Base-by-base conservation (phyloP, 2,888 invertebrate genomes). In the Bedellia somnulentella region DNA sequence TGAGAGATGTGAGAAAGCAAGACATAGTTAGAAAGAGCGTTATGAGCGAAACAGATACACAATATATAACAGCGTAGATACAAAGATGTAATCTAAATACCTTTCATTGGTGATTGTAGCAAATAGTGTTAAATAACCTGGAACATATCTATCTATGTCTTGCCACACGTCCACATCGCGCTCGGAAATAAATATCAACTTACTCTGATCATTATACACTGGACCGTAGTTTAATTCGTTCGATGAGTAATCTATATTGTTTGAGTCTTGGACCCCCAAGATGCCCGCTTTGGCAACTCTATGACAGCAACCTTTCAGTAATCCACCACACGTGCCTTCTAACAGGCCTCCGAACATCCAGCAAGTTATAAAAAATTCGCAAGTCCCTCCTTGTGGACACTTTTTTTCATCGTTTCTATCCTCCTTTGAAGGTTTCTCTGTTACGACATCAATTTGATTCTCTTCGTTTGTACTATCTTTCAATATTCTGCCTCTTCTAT, bases 351-450 rank as follows among this genome's bases (percentile, higher is more conserved):
- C 89, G 36, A 87, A 82, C 81, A 93, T 84, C 93, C 93, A 93
- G 73, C 93, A 93, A 66, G 87, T 84, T 52, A 93, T 80, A 79
- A 93, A 92, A 78, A 93, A 92, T 66, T 93, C 92, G 63, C 93
- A 93, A 40, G 85, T 86, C 32, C 89, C 86, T 35, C 87, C 90
- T 48, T 84, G 81, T 25, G 81, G 67, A 56, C 87, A 87, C 40
- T 79, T 73, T n/a, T n/a, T n/a, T 43, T 79, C 79, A 41, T 80
- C 64, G 30, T 60, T 55, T 37, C 68, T 39, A 17, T 53, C 46
- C 18, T 42, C 4, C 4, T 15, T 9, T 11, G 5, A 8, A 2
- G 10, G 15, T 22, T 22, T 14, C 3, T 43, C 44, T 2, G 35
- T 33, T 6, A 39, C 31, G 5, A 30, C 32, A 24, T 42, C 36